Conservation (phyloP, 2,113 vertebrate genomes). For the Vidua macroura region DNA sequence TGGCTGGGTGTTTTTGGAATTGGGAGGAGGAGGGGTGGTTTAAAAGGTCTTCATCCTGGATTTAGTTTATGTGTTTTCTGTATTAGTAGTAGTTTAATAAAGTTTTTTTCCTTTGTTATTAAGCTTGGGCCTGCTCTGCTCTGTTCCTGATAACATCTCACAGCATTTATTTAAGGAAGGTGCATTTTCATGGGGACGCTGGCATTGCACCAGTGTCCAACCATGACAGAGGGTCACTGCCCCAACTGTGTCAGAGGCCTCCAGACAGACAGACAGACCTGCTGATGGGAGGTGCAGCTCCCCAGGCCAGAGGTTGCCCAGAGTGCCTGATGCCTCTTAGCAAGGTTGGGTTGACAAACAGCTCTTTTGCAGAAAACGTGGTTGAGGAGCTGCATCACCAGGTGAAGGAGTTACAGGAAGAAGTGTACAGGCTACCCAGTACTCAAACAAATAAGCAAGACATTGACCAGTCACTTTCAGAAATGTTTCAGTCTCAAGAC, state of each 20-base stretch:
- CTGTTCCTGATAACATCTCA: no score
- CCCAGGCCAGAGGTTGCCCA: accelerated
- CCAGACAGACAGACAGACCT: neutral
- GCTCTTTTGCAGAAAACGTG: neutral
- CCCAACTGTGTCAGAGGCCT: neutral
- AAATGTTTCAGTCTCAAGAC: no score
- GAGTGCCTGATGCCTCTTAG: neutral
- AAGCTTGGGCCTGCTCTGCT: no score
- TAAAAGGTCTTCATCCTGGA: no score
- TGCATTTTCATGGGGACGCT: no score
- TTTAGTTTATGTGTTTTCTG: no score
- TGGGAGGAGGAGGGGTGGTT: no score
- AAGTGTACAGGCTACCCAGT: accelerated
- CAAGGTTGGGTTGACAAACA: neutral
- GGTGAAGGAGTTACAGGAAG: neutral
- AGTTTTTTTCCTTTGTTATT: no score
- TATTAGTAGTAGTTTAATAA: no score
- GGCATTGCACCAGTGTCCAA: no score
- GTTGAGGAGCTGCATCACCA: accelerated
- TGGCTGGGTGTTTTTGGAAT: no score
- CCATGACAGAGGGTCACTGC: neutral
- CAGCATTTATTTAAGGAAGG: no score
- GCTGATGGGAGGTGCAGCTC: neutral
- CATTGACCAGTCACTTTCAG: neutral
- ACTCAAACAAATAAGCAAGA: neutral